Evolutionary conservation across 23 tunicate genomes (phyloP).

Genomic region (Aplidium turbinatum): DNA sequence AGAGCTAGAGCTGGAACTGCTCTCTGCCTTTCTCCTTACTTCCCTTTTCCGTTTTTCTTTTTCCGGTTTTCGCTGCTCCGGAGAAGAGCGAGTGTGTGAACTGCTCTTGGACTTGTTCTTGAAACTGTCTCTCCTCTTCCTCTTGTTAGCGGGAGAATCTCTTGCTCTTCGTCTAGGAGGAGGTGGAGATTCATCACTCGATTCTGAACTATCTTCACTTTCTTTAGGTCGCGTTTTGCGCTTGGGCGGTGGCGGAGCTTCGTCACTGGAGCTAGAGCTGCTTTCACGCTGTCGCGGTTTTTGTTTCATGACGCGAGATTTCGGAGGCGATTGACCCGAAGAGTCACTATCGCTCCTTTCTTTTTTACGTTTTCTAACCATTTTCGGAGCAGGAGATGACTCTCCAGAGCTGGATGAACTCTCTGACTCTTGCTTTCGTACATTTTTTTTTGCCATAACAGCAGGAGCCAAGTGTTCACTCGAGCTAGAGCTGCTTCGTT

Average conservation of each 20-base stretch:
- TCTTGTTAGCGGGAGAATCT: no score
- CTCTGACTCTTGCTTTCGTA: not conserved
- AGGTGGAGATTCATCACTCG: not conserved
- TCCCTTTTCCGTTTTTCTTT: not conserved
- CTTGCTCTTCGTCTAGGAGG: no score
- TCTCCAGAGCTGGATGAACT: not conserved
- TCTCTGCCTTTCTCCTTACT: not conserved
- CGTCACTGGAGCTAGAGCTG: not conserved
- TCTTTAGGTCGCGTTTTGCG: no score
- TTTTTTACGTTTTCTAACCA: not conserved
- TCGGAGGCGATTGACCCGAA: constrained; percentile 1
- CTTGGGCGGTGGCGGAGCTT: no score
- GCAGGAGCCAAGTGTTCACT: not conserved
- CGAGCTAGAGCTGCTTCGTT: not conserved
- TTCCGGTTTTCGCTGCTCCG: no score
- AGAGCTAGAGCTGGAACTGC: not conserved
- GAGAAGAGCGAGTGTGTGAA: no score
- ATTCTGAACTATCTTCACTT: not conserved
- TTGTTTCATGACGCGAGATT: not conserved
- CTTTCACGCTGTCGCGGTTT: not conserved
- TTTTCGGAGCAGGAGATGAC: not conserved
- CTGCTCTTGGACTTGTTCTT: no score
- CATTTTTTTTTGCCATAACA: constrained; percentile 1
- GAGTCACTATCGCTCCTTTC: not conserved
- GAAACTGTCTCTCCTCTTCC: no score